Conservation (phyloP, 2,888 invertebrate species). For the Eupithecia centaureata region DNA sequence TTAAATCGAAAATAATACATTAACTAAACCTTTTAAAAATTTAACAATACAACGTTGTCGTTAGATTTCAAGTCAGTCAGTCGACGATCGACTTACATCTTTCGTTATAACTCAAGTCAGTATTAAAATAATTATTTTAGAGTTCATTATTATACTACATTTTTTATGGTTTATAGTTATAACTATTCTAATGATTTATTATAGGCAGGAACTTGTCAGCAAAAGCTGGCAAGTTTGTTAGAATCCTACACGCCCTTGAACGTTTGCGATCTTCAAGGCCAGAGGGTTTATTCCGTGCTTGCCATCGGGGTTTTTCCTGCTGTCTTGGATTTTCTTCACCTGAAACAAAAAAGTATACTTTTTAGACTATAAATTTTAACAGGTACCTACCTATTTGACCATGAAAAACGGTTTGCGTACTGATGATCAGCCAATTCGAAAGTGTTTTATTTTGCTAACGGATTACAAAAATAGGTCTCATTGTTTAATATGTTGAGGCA, state of each 20-base stretch:
- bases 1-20: background rate
- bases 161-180: background rate
- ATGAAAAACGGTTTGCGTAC: background rate
- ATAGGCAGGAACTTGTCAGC: background rate
- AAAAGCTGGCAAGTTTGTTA: conserved; percentile 31
- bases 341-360: conserved; percentile 51
- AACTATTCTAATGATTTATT: background rate
- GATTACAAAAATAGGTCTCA: background rate
- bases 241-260: conserved; percentile 63
- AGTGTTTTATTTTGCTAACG: background rate
- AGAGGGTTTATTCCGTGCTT: conserved; percentile 55
- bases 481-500: background rate
- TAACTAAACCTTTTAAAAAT: background rate
- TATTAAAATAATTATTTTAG: background rate
- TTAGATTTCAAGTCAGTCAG: conserved; percentile 2
- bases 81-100: background rate
- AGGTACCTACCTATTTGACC: background rate
- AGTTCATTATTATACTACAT: background rate
- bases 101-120: background rate
- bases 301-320: conserved; percentile 35
- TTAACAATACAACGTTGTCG: background rate
- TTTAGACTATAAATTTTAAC: background rate
- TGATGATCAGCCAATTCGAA: background rate
- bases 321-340: conserved; percentile 46
- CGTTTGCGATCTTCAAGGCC: conserved; percentile 61